Evolutionary conservation across 2,888 invertebrate species (phyloP).

Genomic region (Hirtodrosophila alboralis): DNA sequence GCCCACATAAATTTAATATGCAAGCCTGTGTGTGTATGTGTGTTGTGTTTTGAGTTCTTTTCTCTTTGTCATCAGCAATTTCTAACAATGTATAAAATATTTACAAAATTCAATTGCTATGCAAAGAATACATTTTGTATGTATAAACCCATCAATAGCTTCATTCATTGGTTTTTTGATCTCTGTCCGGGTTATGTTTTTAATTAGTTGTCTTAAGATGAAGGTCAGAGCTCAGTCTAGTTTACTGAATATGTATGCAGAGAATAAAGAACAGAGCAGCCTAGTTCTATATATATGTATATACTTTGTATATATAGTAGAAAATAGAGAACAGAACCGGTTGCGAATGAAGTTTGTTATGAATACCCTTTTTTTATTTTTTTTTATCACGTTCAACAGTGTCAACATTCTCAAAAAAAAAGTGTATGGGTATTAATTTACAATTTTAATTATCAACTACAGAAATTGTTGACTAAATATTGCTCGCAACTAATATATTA

Average conservation of each 20-base stretch:
- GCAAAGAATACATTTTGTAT: too few species aligned
- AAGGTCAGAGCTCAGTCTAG: slow-evolving; percentile 33
- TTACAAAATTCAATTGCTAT: slow-evolving; percentile 15
- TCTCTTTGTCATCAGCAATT: slow-evolving; percentile 4
- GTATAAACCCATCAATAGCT: too few species aligned
- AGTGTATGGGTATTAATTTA: too few species aligned
- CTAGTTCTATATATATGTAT: too few species aligned
- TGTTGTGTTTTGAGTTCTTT: slow-evolving; percentile 14
- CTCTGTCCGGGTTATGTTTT: slow-evolving; percentile 33
- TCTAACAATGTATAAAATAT: slow-evolving; percentile 11
- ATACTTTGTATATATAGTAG: background rate
- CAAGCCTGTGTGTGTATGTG: too few species aligned
- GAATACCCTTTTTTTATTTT: background rate
- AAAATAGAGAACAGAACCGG: slow-evolving; percentile 11
- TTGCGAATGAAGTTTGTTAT: slow-evolving; percentile 4
- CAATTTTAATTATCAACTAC: too few species aligned
- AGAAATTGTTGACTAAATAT: too few species aligned
- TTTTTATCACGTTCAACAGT: too few species aligned
- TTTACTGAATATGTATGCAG: too few species aligned
- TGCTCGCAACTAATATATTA: too few species aligned
- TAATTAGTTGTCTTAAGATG: slow-evolving; percentile 25
- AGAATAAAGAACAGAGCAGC: too few species aligned
- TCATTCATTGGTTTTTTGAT: slow-evolving; percentile 33
- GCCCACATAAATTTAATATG: slow-evolving; percentile 38
- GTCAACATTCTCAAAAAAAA: too few species aligned